Base-by-base conservation (phyloP, 1,140 invertebrate species). In the Pemphigus obesinymphae region DNA sequence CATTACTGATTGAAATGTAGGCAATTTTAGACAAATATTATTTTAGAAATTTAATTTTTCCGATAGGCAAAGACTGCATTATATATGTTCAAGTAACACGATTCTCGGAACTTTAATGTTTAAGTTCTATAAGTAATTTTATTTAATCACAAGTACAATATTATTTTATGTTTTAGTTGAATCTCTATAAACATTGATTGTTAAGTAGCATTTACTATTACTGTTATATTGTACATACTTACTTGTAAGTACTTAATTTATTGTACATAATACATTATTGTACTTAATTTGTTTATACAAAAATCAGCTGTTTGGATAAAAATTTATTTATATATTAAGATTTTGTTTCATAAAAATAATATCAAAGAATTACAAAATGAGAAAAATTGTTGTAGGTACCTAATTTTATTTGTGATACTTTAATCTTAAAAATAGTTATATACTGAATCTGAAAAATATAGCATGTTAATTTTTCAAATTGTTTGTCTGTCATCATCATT, bases 1-100 rank as follows among this genome's bases (percentile, higher is more conserved):
- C 75, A 78, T 78, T 78, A 78, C 75, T 58, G n/a, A 55, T 78
- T 13, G 34, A 61, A 78, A 78, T 78, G 75, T 78, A 78, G 75
- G 53, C 4, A 26, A 78, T 58, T 78, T 78, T 78, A 11, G n/a
- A 58, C n/a, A 50, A 48, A 53, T 26, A 72, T 72, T 48, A 45
- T 37, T 23, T 53, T 34, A 58, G 17, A 15, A 53, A 37, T 61
- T 78, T 17, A 15, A 29, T 48, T 53, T 48, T 55, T 75, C n/a
- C 72, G 53, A 34, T 50, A 75, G 48, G 45, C 48, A 78, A 58
- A 78, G 75, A 58, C 75, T 76, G 73, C 48, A 55, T 76, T 70
- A 53, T 76, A 78, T 55, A 37, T 53, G 48, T 78, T 78, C 31
- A 58, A 78, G 48, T 26, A 78, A 73, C 45, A 53, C 13, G 61